A percentile compares a stretch with the other conserved stretches of the same genome.
phyloP scores from a whole-genome alignment of 2,113 vertebrate genomes.

The Microcebus tavaratra region DNA sequence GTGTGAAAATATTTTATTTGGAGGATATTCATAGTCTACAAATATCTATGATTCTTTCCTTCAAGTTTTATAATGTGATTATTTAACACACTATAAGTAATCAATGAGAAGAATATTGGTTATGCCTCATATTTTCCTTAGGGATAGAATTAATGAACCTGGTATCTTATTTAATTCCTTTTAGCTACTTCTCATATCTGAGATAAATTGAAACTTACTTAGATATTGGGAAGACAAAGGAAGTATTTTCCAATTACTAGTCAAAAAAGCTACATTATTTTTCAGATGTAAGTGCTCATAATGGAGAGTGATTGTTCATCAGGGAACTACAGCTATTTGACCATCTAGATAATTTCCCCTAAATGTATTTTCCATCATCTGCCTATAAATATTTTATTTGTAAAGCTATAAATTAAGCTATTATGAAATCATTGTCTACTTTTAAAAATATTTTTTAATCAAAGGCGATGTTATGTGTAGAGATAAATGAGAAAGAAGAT shows the following conservation, averaged over 20 bases:
- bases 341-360: neutral
- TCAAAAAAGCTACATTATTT: neutral
- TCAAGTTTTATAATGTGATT: conserved; percentile 47
- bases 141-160: conserved; percentile 13
- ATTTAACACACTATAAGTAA: conserved; percentile 41
- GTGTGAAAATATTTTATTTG: conserved; percentile 63
- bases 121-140: conserved; percentile 34
- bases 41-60: conserved; percentile 56
- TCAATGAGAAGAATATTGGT: conserved; percentile 20
- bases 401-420: neutral
- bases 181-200: neutral
- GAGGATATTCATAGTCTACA: conserved; percentile 47
- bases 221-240: neutral
- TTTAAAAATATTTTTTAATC: neutral
- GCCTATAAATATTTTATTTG: neutral
- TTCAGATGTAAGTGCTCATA: neutral
- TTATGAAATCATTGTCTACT: neutral
- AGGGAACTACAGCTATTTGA: neutral
- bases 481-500: neutral
- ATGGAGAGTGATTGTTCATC: neutral
- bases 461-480: neutral
- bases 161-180: conserved; percentile 26
- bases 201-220: conserved; percentile 36
- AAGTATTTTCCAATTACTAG: neutral
- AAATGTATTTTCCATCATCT: neutral